phyloP scores from a whole-genome alignment of 2,113 vertebrate genomes.

The Nematolebias whitei region DNA sequence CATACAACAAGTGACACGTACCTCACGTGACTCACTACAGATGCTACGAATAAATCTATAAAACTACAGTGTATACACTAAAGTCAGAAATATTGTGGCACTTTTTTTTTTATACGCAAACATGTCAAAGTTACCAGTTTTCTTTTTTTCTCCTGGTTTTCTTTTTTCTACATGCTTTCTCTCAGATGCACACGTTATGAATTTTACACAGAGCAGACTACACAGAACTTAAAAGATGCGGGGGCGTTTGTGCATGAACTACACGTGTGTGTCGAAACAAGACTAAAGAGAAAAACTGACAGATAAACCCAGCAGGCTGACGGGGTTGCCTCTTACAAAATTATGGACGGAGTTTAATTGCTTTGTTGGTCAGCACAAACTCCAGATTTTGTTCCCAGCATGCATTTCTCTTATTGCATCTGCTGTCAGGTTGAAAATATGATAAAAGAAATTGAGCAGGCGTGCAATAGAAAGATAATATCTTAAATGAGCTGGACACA shows the following conservation, averaged over 20 bases:
- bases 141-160: background rate
- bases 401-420: background rate
- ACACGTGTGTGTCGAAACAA: too few relatives aligned
- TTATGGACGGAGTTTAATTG: slow-evolving; percentile 4
- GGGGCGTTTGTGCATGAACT: too few relatives aligned
- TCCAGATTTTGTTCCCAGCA: slow-evolving; percentile 3
- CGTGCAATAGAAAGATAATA: slow-evolving; percentile 8
- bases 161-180: slow-evolving; percentile 13
- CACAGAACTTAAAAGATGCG: slow-evolving; percentile 62
- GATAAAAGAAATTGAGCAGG: slow-evolving; percentile 10
- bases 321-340: too few relatives aligned
- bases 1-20: too few relatives aligned
- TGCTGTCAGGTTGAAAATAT: slow-evolving; percentile 7
- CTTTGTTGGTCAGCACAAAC: background rate
- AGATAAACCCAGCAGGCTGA: slow-evolving; percentile 7
- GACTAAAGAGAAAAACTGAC: slow-evolving; percentile 23
- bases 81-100: background rate
- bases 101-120: background rate
- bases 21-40: too few relatives aligned
- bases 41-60: background rate
- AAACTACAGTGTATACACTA: background rate
- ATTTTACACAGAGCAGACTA: slow-evolving; percentile 58
- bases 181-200: slow-evolving; percentile 62
- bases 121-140: background rate
- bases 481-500: background rate